These are phyloP conservation scores for Ommatoiulus sabulosus DNA, from an alignment of 2,888 invertebrate genomes.

Conservation along the genomic window DNA sequence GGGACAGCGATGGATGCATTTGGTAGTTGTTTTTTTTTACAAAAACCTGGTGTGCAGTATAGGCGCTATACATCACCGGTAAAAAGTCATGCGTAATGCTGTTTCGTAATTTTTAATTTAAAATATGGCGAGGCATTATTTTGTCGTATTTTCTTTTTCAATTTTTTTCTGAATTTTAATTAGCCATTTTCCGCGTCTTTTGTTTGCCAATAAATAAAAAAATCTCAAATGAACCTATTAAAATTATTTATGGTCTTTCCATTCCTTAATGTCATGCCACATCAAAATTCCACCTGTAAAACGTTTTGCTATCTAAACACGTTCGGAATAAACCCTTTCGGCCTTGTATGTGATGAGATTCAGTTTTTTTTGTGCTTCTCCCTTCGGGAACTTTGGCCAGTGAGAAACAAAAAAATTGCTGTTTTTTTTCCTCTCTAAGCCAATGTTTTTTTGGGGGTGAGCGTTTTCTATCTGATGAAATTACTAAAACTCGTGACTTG, in stretches of 20 bases:
- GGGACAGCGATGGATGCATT: too few relatives aligned
- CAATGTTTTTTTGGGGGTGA: constrained; percentile 38
- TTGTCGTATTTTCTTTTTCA: not conserved
- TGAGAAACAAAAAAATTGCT: not conserved
- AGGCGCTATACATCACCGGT: not conserved
- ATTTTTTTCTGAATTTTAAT: constrained; percentile 20
- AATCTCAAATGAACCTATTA: not conserved
- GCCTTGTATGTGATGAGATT: constrained; percentile 36
- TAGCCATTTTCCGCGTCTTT: constrained; percentile 4
- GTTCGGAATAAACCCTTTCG: constrained; percentile 28
- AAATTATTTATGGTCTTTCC: constrained; percentile 11
- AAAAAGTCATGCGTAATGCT: not conserved
- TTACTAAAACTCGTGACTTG: not conserved
- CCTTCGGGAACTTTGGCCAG: constrained; percentile 8
- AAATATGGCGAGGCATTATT: constrained; percentile 25
- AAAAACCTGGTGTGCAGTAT: not conserved
- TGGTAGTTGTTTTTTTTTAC: not conserved
- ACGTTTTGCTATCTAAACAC: constrained; percentile 21
- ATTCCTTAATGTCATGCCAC: constrained; percentile 31
- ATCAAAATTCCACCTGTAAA: constrained; percentile 14
- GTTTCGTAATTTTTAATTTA: not conserved
- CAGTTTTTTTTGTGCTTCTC: constrained; percentile 2
- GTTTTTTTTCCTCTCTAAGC: not conserved
- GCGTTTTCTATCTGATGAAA: constrained; percentile 31
- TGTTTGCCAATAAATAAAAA: not conserved